Base-by-base conservation (phyloP, 2,113 vertebrate genomes). In the Silurus meridionalis region DNA sequence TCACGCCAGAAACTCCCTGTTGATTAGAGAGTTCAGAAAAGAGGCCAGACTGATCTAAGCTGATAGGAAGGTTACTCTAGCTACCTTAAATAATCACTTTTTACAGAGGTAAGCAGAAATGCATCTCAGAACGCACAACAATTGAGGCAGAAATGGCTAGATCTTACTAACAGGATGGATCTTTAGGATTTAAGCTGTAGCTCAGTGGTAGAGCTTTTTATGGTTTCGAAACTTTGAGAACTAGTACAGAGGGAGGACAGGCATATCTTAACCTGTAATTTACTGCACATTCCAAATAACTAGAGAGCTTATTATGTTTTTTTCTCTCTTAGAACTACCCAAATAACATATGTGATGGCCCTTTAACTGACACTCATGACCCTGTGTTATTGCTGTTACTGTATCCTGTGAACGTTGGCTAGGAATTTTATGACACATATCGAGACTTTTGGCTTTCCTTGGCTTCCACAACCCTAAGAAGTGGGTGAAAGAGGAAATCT, bases 401-500 rank as follows among this genome's bases (percentile, higher is more conserved):
- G 58, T 13, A 63, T 82, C 60, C 25, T 82, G 79, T 4, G 28
- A 67, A 79, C n/a, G 19, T 37, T 80, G 61, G 52, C 61, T 79
- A 46, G 48, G 23, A 82, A 52, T 17, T 66, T 64, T n/a, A 66
- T 53, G 61, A 82, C 48, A 48, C 21, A 82, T 64, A 48, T 53
- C 53, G 13, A 25, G 21, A 66, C 61, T 53, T 72, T 66, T 53
- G 23, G 23, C 72, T 53, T 75, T n/a, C 72, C 72, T 52, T 75
- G 79, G 60, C 79, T 82, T 52, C 25, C 23, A 64, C 19, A 82
- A 82, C 21, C 21, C 46, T 46, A 17, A 52, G 55, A 23, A 52
- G 4, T n/a, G 69, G 17, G 23, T 52, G n/a, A 48, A 52, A 25
- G 64, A 83, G 67, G 66, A 84, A 89, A 82, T 86, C 88, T 66